Conservation (phyloP, 2,797 vertebrate genomes). For the Dromococcyx pavoninus region DNA sequence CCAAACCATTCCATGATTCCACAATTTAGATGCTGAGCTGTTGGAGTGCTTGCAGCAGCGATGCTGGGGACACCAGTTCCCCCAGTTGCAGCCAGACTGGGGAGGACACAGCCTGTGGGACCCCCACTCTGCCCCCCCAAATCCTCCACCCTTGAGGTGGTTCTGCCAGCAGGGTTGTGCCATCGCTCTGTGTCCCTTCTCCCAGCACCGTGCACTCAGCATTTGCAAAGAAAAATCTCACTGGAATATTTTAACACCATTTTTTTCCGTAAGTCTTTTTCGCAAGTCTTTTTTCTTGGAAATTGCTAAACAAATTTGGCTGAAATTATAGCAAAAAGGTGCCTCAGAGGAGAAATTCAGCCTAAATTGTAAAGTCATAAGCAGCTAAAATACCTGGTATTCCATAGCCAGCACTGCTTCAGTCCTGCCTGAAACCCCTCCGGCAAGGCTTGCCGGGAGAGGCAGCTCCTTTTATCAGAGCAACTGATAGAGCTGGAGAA, state of each 20-base stretch:
- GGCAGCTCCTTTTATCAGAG: background rate
- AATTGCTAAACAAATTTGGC: background rate
- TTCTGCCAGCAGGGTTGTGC: background rate
- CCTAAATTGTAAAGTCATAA: rapidly evolving
- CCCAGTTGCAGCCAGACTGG: background rate
- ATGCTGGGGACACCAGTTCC: too few relatives aligned
- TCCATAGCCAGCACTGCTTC: background rate
- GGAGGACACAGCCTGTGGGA: rapidly evolving
- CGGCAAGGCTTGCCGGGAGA: background rate
- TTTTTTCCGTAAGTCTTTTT: too few relatives aligned
- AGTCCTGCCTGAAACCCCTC: background rate
- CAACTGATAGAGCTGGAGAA: background rate
- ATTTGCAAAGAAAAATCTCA: background rate
- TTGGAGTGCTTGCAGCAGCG: rapidly evolving
- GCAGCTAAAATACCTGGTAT: background rate
- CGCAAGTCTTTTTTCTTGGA: background rate
- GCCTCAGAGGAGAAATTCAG: background rate
- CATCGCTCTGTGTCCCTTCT: too few relatives aligned
- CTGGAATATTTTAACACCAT: background rate
- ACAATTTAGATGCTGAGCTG: background rate
- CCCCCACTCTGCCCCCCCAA: background rate
- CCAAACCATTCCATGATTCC: too few relatives aligned
- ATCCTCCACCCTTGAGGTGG: background rate
- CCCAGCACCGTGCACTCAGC: background rate
- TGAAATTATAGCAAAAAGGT: background rate